Conservation (phyloP, 2,113 vertebrate genomes). For the Hipposideros armiger region DNA sequence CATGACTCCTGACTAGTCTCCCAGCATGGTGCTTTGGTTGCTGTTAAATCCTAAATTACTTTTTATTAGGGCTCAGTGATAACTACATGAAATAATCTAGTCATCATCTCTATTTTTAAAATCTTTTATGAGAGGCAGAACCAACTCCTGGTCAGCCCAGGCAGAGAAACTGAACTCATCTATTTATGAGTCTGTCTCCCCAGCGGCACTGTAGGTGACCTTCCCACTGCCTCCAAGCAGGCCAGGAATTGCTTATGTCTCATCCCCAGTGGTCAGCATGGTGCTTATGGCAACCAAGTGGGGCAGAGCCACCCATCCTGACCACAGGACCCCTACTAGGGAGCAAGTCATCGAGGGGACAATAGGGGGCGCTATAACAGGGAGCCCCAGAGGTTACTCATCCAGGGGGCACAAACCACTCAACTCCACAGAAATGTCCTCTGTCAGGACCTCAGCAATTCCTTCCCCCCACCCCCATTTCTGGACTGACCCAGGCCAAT, state of each 20-base stretch:
- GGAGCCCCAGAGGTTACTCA: not conserved
- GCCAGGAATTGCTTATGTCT: not conserved
- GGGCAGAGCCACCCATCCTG: not conserved
- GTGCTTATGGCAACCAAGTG: no score
- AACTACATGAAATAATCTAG: not conserved
- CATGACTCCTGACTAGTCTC: not conserved
- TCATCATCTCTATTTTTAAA: not conserved
- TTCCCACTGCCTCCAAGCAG: not conserved
- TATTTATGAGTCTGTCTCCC: not conserved
- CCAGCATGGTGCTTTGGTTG: not conserved
- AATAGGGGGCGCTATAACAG: not conserved
- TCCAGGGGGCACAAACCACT: not conserved
- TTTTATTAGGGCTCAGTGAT: not conserved
- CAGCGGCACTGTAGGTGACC: fast-evolving
- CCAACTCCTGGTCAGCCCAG: not conserved
- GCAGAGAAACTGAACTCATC: not conserved
- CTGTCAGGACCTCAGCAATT: fast-evolving
- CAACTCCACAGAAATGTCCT: not conserved
- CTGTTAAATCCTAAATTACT: not conserved
- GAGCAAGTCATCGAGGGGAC: not conserved
- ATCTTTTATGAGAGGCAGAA: not conserved
- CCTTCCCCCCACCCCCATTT: fast-evolving
- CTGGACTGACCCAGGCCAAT: not conserved
- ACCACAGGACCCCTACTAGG: not conserved
- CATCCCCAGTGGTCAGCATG: not conserved